These are phyloP conservation scores for Epizoanthus ramosus DNA, from an alignment of 92 coral and sea anemone genomes.

Conservation along the genomic window DNA sequence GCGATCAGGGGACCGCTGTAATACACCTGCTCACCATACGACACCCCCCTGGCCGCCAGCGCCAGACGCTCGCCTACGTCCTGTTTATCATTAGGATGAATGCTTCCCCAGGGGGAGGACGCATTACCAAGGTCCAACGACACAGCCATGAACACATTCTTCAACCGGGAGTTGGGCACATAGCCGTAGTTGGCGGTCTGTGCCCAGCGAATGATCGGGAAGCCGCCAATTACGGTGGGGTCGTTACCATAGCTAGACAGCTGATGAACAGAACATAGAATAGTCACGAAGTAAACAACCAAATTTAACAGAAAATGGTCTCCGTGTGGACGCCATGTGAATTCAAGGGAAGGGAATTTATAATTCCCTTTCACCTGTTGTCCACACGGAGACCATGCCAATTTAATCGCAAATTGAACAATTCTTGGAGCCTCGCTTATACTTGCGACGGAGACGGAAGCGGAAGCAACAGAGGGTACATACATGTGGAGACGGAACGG, in stretches of 20 bases:
- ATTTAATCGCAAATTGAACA: too few species aligned
- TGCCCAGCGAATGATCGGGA: constrained; percentile 97
- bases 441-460: too few species aligned
- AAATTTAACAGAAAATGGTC: too few species aligned
- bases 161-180: constrained; percentile 83
- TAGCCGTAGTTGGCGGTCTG: constrained; percentile 96
- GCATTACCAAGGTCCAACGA: constrained; percentile 96
- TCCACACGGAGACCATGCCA: too few species aligned
- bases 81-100: constrained; percentile 93
- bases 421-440: too few species aligned
- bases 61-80: constrained; percentile 92
- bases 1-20: constrained; percentile 84
- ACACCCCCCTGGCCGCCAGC: constrained; percentile 88
- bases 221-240: constrained; percentile 57
- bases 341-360: too few species aligned
- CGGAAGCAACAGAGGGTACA: too few species aligned
- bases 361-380: too few species aligned
- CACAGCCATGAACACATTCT: constrained; percentile 95
- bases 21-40: constrained; percentile 86
- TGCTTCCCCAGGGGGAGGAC: constrained; percentile 83
- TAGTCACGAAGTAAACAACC: too few species aligned
- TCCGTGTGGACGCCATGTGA: too few species aligned
- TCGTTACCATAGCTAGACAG: constrained; percentile 69
- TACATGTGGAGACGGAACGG: too few species aligned
- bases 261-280: constrained; percentile 32